phyloP scores from a whole-genome alignment of 2,888 invertebrate genomes.

The Yponomeuta plumbellus region DNA sequence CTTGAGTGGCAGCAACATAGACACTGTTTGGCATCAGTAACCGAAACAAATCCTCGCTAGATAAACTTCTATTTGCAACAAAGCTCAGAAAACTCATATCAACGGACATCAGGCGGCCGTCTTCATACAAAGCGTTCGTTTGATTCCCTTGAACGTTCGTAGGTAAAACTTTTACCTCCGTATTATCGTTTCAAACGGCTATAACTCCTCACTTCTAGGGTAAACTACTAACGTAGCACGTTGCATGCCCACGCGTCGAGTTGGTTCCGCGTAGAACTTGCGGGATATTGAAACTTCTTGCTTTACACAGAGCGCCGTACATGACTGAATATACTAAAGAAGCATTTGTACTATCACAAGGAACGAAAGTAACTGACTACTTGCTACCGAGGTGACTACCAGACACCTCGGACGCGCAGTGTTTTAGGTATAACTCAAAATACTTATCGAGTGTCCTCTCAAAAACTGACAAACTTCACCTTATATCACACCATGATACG shows the following conservation, averaged over 20 bases:
- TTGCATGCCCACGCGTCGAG: background rate
- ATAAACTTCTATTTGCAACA: too few species aligned
- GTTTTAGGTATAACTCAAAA: too few species aligned
- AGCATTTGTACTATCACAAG: background rate
- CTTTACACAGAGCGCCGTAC: background rate
- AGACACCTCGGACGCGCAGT: too few species aligned
- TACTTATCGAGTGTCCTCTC: too few species aligned
- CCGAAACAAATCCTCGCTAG: too few species aligned
- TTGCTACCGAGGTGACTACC: too few species aligned
- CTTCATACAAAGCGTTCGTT: background rate
- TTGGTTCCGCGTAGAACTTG: background rate
- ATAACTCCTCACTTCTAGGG: slow-evolving; percentile 4
- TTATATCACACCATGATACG: too few species aligned
- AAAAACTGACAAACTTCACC: too few species aligned
- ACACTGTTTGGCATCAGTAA: too few species aligned
- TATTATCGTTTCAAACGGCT: slow-evolving; percentile 19
- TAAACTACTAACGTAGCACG: background rate
- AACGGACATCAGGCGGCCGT: background rate
- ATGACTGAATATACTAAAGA: background rate
- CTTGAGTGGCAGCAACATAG: background rate
- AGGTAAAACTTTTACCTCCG: slow-evolving; percentile 16
- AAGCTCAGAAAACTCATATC: too few species aligned
- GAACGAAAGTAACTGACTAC: too few species aligned
- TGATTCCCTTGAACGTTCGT: slow-evolving; percentile 14
- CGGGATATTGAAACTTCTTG: background rate